Evolutionary conservation across 37 sponge, comb jelly and placozoan genomes (phyloP).

Genomic region (Dysidea cf. avara): DNA sequence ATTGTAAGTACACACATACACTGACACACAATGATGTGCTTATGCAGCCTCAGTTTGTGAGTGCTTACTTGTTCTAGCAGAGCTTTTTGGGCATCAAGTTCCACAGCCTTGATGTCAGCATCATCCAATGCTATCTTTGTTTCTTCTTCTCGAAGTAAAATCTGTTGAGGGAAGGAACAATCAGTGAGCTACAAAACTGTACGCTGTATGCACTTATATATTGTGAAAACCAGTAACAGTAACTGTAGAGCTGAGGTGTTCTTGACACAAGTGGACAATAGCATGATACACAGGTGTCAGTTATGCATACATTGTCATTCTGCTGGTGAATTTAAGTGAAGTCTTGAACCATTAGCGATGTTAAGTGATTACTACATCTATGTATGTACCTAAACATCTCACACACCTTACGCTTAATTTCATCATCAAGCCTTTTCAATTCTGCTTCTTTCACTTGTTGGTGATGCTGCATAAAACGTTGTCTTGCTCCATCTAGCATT

Average conservation of each 20-base stretch:
- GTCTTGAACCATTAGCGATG: too few relatives aligned
- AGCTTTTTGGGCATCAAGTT: slow-evolving; percentile 82
- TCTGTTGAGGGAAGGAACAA: slow-evolving; percentile 1
- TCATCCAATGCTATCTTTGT: slow-evolving; percentile 83
- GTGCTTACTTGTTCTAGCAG: slow-evolving; percentile 74
- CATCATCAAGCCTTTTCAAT: slow-evolving; percentile 58
- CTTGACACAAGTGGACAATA: too few relatives aligned
- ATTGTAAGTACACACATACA: slow-evolving; percentile 8
- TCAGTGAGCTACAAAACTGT: too few relatives aligned
- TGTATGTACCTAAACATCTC: too few relatives aligned
- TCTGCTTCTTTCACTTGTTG: slow-evolving; percentile 59
- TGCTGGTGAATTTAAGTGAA: too few relatives aligned
- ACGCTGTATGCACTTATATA: too few relatives aligned
- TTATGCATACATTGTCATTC: too few relatives aligned
- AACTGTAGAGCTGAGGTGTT: too few relatives aligned
- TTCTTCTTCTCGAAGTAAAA: slow-evolving; percentile 72
- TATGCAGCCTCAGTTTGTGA: slow-evolving; percentile 7
- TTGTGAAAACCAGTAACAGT: too few relatives aligned
- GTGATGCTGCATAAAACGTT: slow-evolving; percentile 74
- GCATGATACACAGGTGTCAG: too few relatives aligned
- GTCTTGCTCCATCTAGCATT: slow-evolving; percentile 76
- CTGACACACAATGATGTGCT: neutral
- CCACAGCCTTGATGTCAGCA: slow-evolving; percentile 73
- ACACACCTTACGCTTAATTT: slow-evolving; percentile 60
- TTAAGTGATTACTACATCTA: too few relatives aligned